Evolutionary conservation across 2,888 invertebrate species (phyloP), one percentile per base, ranked within the genome.

Genomic region (Sycophila texana): DNA sequence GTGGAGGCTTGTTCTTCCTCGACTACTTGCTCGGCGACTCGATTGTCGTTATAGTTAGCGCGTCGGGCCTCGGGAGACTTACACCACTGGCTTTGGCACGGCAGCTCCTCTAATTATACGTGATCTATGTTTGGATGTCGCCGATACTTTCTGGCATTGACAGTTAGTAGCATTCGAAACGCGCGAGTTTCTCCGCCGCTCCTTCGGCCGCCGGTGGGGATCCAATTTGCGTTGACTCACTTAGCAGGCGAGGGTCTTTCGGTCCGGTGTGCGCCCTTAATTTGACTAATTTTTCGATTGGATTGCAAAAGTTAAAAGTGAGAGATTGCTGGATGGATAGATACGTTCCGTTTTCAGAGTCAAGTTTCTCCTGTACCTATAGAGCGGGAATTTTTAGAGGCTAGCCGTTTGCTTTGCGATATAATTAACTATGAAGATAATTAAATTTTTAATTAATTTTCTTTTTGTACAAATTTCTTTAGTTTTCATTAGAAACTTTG

Each of bases 131-230:
- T 88, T 87, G 87, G 87, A 85, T 80, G 77, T 81, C 79, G 82
- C 84, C 85, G 84, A 87, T 86, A 86, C 85, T 86, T 86, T 87
- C 84, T 88, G 86, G 87, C 88, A 88, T 88, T 89, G 88, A 88
- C 86, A 86, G 86, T 83, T 83, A 67, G 53, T 16, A 53, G 70
- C 70, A 74, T 74, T 30, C 65, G n/a, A 78, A 68, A 12, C 55
- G 53, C 49, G 67, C 72, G 57, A 14, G 16, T 61, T 13, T 26
- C 47, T 47, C 18, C 13, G 39, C 39, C 18, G 13, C 14, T 7
- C 20, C 13, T 53, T 75, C 16, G 18, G 60, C 16, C 20, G 60
- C 22, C 22, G 16, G 39, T 0, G 30, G 0, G 57, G 26, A 63
- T 68, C 26, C 65, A 65, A 76, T 76, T 71, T 71, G 57, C 71